A percentile compares a stretch with the other conserved stretches of the same genome.
phyloP scores from a whole-genome alignment of 2,888 invertebrate species.

The Noctua janthina region DNA sequence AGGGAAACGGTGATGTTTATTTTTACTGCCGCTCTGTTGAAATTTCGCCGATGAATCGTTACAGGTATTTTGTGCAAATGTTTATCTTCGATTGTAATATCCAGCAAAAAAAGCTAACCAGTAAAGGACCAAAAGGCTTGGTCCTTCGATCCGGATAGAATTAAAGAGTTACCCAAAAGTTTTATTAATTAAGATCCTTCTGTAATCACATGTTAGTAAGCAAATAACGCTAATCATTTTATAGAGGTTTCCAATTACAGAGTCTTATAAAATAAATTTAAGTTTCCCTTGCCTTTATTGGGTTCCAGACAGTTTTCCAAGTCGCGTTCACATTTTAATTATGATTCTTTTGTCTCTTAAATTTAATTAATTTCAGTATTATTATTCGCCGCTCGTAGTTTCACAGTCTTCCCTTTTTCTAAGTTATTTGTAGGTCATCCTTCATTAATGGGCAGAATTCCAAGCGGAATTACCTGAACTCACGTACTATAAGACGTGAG shows the following conservation, averaged over 20 bases:
- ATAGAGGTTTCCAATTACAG: not conserved
- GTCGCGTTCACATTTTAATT: constrained; percentile 48
- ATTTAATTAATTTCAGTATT: constrained; percentile 50
- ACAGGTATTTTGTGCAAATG: not conserved
- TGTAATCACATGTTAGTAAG: not conserved
- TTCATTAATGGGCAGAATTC: constrained; percentile 64
- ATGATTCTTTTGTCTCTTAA: constrained; percentile 38
- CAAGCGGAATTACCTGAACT: constrained; percentile 63
- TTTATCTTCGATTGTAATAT: not conserved
- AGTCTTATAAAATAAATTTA: not conserved
- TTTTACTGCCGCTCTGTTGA: constrained; percentile 15
- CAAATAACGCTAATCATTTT: not conserved
- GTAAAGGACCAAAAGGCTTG: not conserved
- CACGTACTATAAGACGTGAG: constrained; percentile 59
- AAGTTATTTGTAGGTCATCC: constrained; percentile 64
- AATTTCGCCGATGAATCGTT: not conserved
- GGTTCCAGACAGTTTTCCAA: constrained; percentile 12
- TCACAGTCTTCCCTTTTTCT: constrained; percentile 61
- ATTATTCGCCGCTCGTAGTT: constrained; percentile 52
- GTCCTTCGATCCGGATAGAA: not conserved
- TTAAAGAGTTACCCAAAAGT: not conserved
- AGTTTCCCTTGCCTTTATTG: not conserved
- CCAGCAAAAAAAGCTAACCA: not conserved
- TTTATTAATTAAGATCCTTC: not conserved
- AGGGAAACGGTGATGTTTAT: constrained; percentile 39